Conservation (phyloP, 2,113 vertebrate genomes). For the Epinephelus moara region DNA sequence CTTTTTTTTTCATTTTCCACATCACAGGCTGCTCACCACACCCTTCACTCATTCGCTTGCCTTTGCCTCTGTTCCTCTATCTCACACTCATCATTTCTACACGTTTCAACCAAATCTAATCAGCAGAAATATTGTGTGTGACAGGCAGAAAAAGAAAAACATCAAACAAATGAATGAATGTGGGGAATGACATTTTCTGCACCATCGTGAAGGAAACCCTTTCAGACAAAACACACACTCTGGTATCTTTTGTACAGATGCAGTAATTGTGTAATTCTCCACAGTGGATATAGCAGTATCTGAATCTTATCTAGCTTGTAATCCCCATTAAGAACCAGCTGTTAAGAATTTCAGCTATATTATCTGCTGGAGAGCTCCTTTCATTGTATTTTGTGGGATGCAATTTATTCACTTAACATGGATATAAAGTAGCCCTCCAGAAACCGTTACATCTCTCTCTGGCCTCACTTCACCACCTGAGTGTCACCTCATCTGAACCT, state of each 20-base stretch:
- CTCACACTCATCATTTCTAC: slow-evolving; percentile 43
- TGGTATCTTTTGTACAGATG: slow-evolving; percentile 35
- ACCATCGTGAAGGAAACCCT: slow-evolving; percentile 37
- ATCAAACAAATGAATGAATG: slow-evolving; percentile 44
- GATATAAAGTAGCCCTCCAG: slow-evolving; percentile 7
- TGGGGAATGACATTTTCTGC: slow-evolving; percentile 19
- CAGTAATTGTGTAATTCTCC: slow-evolving; percentile 38
- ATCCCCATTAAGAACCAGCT: slow-evolving; percentile 42
- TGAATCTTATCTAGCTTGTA: slow-evolving; percentile 40
- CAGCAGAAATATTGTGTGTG: slow-evolving; percentile 44
- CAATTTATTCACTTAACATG: slow-evolving; percentile 34
- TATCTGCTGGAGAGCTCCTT: slow-evolving; percentile 29
- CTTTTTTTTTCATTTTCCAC: slow-evolving; percentile 62
- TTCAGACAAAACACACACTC: slow-evolving; percentile 6
- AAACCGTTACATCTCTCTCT: slow-evolving; percentile 15
- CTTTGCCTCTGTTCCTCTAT: slow-evolving; percentile 18
- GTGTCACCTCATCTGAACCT: slow-evolving; percentile 28
- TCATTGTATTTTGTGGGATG: slow-evolving; percentile 35
- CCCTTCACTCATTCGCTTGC: slow-evolving; percentile 27
- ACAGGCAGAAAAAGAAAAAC: slow-evolving; percentile 50
- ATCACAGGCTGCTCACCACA: slow-evolving; percentile 58
- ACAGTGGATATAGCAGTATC: slow-evolving; percentile 7
- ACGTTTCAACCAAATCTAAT: slow-evolving; percentile 54
- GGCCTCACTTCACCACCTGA: slow-evolving; percentile 2
- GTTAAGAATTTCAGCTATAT: slow-evolving; percentile 17